Conservation (phyloP, 1,140 invertebrate genomes). For the Bathynomus jamesi region DNA sequence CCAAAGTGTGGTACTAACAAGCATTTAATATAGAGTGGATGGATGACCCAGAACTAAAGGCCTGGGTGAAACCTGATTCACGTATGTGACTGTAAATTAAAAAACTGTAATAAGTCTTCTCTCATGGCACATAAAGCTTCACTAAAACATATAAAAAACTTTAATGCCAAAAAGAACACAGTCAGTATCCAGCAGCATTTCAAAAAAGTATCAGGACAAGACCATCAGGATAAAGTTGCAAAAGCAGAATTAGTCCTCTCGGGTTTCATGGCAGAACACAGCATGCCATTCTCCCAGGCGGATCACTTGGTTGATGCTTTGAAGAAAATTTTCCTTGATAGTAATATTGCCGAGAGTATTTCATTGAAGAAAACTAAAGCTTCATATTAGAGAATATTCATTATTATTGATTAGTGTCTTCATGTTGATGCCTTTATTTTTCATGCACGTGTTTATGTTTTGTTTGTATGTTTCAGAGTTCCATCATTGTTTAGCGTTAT, state of each 20-base stretch:
- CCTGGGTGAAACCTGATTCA: too few relatives aligned
- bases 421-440: too few relatives aligned
- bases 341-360: conserved; percentile 1
- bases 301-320: conserved; percentile 13
- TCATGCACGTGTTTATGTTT: too few relatives aligned
- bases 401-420: too few relatives aligned
- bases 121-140: conserved; percentile 8
- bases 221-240: conserved; percentile 4
- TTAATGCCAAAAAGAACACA: conserved; percentile 4
- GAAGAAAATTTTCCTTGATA: conserved; percentile 9
- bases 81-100: conserved; percentile 8
- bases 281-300: conserved; percentile 3
- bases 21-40: too few relatives aligned
- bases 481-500: too few relatives aligned
- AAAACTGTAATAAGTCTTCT: conserved; percentile 11
- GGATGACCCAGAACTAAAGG: too few relatives aligned
- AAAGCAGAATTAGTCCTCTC: conserved; percentile 5
- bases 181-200: conserved; percentile 1
- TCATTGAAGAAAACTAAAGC: conserved; percentile 7
- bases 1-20: too few relatives aligned
- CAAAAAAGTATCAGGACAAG: background rate
- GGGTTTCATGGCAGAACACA: conserved; percentile 9
- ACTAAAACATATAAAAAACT: conserved; percentile 12
- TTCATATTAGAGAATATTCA: too few relatives aligned
- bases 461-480: too few relatives aligned